Percentiles rank a stretch among this genome's conserved stretches.
Conservation (phyloP, 2,113 vertebrate species). For the Erinaceus europaeus region DNA sequence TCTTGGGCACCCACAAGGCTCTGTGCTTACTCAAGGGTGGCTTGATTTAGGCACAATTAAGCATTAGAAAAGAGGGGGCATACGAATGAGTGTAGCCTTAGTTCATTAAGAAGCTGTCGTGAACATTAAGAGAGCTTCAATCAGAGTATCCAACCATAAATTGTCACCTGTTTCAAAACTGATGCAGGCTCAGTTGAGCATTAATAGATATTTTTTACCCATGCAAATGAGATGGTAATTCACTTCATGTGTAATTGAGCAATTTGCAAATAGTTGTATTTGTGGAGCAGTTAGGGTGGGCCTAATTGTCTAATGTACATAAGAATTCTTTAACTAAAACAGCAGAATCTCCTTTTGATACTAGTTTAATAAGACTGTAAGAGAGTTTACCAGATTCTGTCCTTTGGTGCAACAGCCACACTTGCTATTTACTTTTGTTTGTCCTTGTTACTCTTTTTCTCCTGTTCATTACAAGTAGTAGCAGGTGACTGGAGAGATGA, state of each 20-base stretch:
- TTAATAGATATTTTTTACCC: constrained; percentile 69
- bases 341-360: constrained; percentile 2
- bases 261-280: constrained; percentile 69
- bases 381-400: neutral
- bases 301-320: constrained; percentile 45
- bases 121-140: constrained; percentile 66
- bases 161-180: constrained; percentile 77
- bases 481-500: no score
- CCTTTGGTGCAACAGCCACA: neutral
- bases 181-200: constrained; percentile 77
- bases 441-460: neutral
- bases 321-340: constrained; percentile 55
- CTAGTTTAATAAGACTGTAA: no score
- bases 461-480: no score
- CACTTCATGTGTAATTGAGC: constrained; percentile 76
- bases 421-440: neutral
- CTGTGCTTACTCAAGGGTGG: constrained; percentile 70
- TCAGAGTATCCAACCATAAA: constrained; percentile 72
- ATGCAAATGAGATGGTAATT: constrained; percentile 75
- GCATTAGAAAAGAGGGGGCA: constrained; percentile 57
- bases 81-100: constrained; percentile 75
- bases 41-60: constrained; percentile 71
- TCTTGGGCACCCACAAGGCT: neutral
- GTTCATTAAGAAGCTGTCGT: constrained; percentile 79
- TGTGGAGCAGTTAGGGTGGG: constrained; percentile 54